A percentile compares a stretch with the other conserved stretches of the same genome.
Conservation (phyloP, 2,888 invertebrate genomes). For the Rotaria macrura region DNA sequence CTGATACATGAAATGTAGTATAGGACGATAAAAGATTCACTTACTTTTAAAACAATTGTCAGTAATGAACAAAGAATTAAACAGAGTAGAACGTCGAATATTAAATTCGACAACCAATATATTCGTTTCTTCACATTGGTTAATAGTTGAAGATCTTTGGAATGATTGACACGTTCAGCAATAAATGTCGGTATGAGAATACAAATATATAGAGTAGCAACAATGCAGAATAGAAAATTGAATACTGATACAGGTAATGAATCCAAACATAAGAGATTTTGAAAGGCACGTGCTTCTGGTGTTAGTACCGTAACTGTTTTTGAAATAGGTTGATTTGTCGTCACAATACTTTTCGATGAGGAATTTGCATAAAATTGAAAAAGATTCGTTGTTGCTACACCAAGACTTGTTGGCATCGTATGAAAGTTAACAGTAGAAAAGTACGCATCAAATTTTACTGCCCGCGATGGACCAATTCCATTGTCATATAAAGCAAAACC, state of each 20-base stretch:
- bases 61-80: background rate
- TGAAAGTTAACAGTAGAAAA: constrained; percentile 1
- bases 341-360: background rate
- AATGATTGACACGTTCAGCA: constrained; percentile 25
- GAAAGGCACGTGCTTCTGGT: background rate
- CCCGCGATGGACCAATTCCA: background rate
- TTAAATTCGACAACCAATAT: constrained; percentile 27
- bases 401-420: background rate
- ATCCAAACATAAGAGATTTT: constrained; percentile 26
- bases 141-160: constrained; percentile 32
- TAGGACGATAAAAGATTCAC: background rate
- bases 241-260: constrained; percentile 30
- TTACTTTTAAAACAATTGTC: background rate
- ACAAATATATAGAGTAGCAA: constrained; percentile 19
- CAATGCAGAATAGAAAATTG: constrained; percentile 10
- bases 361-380: constrained; percentile 18
- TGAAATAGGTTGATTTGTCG: background rate
- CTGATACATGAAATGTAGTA: too few species aligned
- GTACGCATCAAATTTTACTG: background rate
- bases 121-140: constrained; percentile 21
- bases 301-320: background rate
- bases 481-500: background rate
- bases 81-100: constrained; percentile 28
- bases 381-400: background rate
- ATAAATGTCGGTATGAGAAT: constrained; percentile 20